Conservation (phyloP, 2,797 vertebrate genomes). For the Lophius americanus region DNA sequence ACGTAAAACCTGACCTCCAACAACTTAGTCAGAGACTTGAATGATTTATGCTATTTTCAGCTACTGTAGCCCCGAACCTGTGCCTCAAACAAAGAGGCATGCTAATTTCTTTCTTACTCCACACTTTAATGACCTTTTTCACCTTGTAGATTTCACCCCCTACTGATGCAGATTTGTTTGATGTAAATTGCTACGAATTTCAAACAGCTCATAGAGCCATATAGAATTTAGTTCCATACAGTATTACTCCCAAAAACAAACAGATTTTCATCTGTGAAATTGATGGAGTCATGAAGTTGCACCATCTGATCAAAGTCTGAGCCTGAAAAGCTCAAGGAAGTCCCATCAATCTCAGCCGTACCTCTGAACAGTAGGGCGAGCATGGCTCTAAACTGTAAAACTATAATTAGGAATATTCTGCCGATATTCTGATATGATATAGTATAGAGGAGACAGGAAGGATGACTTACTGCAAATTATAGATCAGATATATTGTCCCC, state of each 20-base stretch:
- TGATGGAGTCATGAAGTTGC: no score
- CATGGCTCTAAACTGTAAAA: background rate
- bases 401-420: background rate
- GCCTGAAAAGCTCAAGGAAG: no score
- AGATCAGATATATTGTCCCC: background rate
- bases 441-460: background rate
- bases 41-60: background rate
- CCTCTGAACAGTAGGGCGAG: background rate
- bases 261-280: no score
- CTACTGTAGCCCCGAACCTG: background rate
- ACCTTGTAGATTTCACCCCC: background rate
- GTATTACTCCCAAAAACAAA: no score
- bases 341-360: no score
- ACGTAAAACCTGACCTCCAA: no score
- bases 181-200: no score
- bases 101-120: background rate
- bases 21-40: background rate
- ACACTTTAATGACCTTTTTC: no score
- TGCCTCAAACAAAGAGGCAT: background rate
- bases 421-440: background rate
- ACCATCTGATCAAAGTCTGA: no score
- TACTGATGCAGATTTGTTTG: background rate
- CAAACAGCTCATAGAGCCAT: background rate
- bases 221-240: no score
- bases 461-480: constrained; percentile 13